A percentile compares a stretch with the other conserved stretches of the same genome.
These are phyloP conservation scores for Tachystola acroxantha DNA, from an alignment of 2,888 invertebrate species.

Conservation along the genomic window DNA sequence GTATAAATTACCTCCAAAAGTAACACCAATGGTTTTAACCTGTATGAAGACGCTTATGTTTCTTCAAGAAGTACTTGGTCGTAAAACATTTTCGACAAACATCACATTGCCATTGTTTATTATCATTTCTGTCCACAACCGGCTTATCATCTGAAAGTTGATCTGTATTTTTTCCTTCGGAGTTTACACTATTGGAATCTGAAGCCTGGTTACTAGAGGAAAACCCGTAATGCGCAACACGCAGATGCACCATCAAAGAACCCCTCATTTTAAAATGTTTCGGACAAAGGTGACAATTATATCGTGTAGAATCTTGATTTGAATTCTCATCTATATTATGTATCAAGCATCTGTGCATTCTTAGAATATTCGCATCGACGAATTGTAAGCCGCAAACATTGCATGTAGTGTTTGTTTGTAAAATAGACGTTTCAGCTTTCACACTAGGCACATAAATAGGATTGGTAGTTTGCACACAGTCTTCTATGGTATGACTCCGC, in stretches of 20 bases:
- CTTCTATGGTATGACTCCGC: constrained; percentile 24
- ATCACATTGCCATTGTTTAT: constrained; percentile 92
- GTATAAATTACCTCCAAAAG: constrained; percentile 66
- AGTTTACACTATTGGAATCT: constrained; percentile 22
- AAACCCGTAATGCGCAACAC: constrained; percentile 86
- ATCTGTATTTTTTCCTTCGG: constrained; percentile 23
- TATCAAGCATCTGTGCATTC: constrained; percentile 86
- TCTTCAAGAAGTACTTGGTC: constrained; percentile 93
- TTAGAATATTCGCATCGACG: constrained; percentile 82
- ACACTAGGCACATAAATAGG: constrained; percentile 29
- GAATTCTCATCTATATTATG: constrained; percentile 72
- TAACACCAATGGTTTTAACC: constrained; percentile 78
- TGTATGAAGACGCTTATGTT: constrained; percentile 91
- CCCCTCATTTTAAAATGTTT: constrained; percentile 90
- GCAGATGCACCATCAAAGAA: constrained; percentile 88
- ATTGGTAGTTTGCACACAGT: constrained; percentile 30
- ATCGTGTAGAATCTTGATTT: constrained; percentile 60
- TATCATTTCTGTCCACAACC: constrained; percentile 66
- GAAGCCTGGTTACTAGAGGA: constrained; percentile 35
- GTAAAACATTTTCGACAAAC: constrained; percentile 91
- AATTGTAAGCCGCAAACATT: constrained; percentile 86
- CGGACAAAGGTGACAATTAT: constrained; percentile 86
- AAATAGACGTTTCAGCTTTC: constrained; percentile 42
- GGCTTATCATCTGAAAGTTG: constrained; percentile 30
- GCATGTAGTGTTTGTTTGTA: constrained; percentile 59